These are phyloP conservation scores for Ceratitis capitata DNA, from an alignment of 1,140 invertebrate genomes.

Conservation along the genomic window DNA sequence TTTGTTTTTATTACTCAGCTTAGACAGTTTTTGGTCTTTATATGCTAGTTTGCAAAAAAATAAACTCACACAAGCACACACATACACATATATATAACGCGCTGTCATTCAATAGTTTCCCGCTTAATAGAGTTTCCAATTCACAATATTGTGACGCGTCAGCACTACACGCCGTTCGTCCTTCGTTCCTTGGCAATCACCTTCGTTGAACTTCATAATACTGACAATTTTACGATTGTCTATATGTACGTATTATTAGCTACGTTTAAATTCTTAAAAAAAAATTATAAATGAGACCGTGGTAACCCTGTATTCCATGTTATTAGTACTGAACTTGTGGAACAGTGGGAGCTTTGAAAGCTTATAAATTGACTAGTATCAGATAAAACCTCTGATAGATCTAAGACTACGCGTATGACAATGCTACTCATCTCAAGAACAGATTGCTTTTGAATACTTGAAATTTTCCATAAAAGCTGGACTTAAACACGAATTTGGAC, in stretches of 20 bases:
- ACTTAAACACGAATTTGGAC: too few species aligned
- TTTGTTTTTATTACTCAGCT: constrained; percentile 5
- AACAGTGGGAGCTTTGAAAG: too few species aligned
- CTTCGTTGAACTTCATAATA: constrained; percentile 8
- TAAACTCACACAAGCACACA: not conserved
- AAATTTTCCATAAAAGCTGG: too few species aligned
- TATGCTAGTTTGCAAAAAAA: not conserved
- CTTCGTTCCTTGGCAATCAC: not conserved
- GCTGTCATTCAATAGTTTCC: not conserved
- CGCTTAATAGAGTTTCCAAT: not conserved
- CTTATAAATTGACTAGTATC: too few species aligned
- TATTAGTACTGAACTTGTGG: too few species aligned
- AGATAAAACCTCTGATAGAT: too few species aligned
- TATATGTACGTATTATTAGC: not conserved
- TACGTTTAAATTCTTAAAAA: not conserved
- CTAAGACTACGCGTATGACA: too few species aligned
- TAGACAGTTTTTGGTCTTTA: constrained; percentile 1
- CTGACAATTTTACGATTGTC: constrained; percentile 26
- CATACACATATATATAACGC: too few species aligned
- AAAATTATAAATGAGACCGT: too few species aligned
- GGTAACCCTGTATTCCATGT: too few species aligned
- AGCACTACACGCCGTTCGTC: not conserved
- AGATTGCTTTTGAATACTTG: too few species aligned
- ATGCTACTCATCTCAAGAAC: too few species aligned
- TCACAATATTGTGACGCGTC: not conserved